These are phyloP conservation scores for Holothuria glaberrima DNA, from an alignment of 35 echinoderm and acorn worm species.

Conservation along the genomic window DNA sequence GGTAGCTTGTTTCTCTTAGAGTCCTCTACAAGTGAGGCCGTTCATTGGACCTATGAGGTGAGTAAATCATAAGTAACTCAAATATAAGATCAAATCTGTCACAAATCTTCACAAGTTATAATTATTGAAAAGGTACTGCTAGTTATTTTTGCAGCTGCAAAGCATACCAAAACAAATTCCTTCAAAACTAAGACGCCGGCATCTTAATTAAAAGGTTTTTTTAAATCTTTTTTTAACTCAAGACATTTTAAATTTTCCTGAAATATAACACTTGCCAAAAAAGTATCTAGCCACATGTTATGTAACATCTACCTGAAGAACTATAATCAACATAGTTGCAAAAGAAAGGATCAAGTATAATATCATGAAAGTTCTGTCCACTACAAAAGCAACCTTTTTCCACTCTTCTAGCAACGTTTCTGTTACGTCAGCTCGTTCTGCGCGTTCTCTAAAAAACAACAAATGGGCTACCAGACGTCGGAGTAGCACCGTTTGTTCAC, in stretches of 20 bases:
- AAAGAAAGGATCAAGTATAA: constrained; percentile 80
- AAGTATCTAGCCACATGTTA: background rate
- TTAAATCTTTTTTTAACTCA: background rate
- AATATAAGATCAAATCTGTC: too few species aligned
- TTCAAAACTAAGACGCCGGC: too few species aligned
- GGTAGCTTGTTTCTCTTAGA: too few species aligned
- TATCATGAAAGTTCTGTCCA: constrained; percentile 86
- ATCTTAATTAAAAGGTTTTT: too few species aligned
- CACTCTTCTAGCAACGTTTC: constrained; percentile 78
- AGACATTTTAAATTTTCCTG: background rate
- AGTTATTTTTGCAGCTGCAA: background rate
- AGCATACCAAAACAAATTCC: too few species aligned
- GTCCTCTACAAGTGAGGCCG: too few species aligned
- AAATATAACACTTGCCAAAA: too few species aligned
- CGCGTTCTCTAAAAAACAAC: constrained; percentile 66
- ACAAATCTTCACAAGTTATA: too few species aligned
- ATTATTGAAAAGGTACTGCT: background rate
- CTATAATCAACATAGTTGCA: constrained; percentile 73
- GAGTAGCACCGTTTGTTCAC: constrained; percentile 54
- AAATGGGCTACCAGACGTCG: constrained; percentile 73
- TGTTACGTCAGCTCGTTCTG: constrained; percentile 63
- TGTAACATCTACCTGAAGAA: constrained; percentile 20
- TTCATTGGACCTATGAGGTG: too few species aligned
- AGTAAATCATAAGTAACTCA: too few species aligned
- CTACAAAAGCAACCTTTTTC: constrained; percentile 87